phyloP scores from a whole-genome alignment of 1,140 invertebrate genomes.

The Magallana ariakensis region DNA sequence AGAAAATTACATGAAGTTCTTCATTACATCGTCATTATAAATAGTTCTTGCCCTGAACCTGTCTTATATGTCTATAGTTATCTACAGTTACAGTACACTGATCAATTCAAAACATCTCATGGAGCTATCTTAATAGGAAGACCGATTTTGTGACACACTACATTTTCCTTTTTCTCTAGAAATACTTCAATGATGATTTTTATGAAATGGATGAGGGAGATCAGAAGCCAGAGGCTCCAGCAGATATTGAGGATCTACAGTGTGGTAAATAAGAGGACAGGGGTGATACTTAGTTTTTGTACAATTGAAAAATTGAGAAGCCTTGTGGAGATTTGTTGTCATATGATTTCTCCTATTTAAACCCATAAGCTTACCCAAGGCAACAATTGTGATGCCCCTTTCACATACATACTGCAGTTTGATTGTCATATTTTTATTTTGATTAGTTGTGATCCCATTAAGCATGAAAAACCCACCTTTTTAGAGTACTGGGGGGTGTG shows the following conservation, averaged over 20 bases:
- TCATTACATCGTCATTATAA: background rate
- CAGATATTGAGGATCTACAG: slow-evolving; percentile 50
- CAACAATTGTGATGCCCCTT: background rate
- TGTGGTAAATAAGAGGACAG: slow-evolving; percentile 14
- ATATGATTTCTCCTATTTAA: background rate
- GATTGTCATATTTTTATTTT: too few species aligned
- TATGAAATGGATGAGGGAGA: slow-evolving; percentile 85
- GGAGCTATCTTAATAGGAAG: too few species aligned
- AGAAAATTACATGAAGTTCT: background rate
- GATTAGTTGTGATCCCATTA: too few species aligned
- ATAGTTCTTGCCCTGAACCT: too few species aligned
- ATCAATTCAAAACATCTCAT: too few species aligned
- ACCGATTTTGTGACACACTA: too few species aligned
- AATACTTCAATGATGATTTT: slow-evolving; percentile 92
- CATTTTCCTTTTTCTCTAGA: slow-evolving; percentile 68
- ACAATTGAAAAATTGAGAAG: too few species aligned
- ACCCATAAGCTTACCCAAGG: background rate
- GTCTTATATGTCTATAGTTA: too few species aligned
- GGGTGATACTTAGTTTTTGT: too few species aligned
- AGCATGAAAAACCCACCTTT: too few species aligned
- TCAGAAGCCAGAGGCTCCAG: slow-evolving; percentile 87
- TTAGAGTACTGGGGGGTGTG: too few species aligned
- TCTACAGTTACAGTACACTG: too few species aligned
- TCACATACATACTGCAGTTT: background rate
- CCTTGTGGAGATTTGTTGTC: background rate